Evolutionary conservation across 1,140 invertebrate species (phyloP).

Genomic region (Heliconius hewitsoni): DNA sequence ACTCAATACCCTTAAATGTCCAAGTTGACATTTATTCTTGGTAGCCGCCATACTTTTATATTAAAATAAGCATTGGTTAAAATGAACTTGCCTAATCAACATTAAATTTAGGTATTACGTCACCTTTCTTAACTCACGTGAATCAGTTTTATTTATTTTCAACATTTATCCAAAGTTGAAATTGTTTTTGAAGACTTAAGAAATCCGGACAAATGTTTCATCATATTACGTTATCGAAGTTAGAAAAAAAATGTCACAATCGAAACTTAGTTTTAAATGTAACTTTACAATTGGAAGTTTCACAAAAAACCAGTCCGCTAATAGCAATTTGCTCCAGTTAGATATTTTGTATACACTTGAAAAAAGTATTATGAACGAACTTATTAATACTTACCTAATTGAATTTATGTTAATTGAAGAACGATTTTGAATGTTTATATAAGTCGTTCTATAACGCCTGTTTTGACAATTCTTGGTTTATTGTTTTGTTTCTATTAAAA

Average conservation of each 20-base stretch:
- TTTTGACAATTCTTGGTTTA: too few species aligned
- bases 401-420: neutral
- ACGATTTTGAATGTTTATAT: slow-evolving; percentile 1
- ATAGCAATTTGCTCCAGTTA: slow-evolving; percentile 18
- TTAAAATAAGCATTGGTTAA: slow-evolving; percentile 45
- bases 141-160: slow-evolving; percentile 53
- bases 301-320: slow-evolving; percentile 12
- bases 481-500: too few species aligned
- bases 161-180: slow-evolving; percentile 44
- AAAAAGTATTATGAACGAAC: slow-evolving; percentile 1
- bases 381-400: neutral
- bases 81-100: slow-evolving; percentile 52
- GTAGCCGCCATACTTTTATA: slow-evolving; percentile 39
- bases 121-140: slow-evolving; percentile 47
- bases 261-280: slow-evolving; percentile 35
- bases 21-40: slow-evolving; percentile 45
- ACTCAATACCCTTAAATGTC: slow-evolving; percentile 27
- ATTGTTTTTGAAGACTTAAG: slow-evolving; percentile 50
- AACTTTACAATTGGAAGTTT: slow-evolving; percentile 31
- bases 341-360: neutral
- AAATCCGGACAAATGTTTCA: slow-evolving; percentile 32
- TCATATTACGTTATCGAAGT: slow-evolving; percentile 38
- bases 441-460: neutral
- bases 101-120: slow-evolving; percentile 44
- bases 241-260: slow-evolving; percentile 28